Base-by-base conservation (phyloP, 2,113 vertebrate species). In the Colius striatus region DNA sequence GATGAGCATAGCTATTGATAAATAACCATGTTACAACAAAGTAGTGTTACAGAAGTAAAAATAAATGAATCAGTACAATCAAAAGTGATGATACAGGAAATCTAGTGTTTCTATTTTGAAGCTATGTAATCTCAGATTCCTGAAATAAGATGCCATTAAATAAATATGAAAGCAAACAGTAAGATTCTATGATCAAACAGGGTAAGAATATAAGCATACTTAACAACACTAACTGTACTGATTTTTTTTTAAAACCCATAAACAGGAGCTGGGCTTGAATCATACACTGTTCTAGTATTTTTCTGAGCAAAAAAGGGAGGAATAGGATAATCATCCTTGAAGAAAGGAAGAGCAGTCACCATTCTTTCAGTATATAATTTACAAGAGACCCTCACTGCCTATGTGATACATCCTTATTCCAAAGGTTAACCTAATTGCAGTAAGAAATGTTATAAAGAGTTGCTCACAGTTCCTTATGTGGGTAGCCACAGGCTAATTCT, bases 1-100 rank as follows among this genome's bases (percentile, higher is more conserved):
- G 48, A 48, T 43, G 8, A 60, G 9, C 13, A n/a, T 27, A 54
- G 32, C 23, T 85, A 9, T 10, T 51, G 29, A 65, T 68, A 84
- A 80, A 63, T 62, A 84, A 63, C n/a, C 9, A 6, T 30, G 22
- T 75, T 36, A 81, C 21, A 53, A 51, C 32, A 87, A 93, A 96
- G 83, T 30, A 72, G 5, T 74, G 82, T 90, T 91, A 30, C 76
- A 80, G 43, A 96, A 95, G 43, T 96, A 32, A 80, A 95, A 94
- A 83, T 58, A 91, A 92, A 48, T 92, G 34, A 88, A 83, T 92
- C 47, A 53, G 18, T 90, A 45, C 22, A 68, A 65, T 91, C 53
- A 84, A 47, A 96, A 43, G 14, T 81, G 84, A 83, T 85, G 36
- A 45, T 89, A 20, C 16, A 57, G 45, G 41, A 74, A 95, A 87